These are phyloP conservation scores for Neodon shergylaensis DNA, from an alignment of 2,113 vertebrate species.

Conservation along the genomic window DNA sequence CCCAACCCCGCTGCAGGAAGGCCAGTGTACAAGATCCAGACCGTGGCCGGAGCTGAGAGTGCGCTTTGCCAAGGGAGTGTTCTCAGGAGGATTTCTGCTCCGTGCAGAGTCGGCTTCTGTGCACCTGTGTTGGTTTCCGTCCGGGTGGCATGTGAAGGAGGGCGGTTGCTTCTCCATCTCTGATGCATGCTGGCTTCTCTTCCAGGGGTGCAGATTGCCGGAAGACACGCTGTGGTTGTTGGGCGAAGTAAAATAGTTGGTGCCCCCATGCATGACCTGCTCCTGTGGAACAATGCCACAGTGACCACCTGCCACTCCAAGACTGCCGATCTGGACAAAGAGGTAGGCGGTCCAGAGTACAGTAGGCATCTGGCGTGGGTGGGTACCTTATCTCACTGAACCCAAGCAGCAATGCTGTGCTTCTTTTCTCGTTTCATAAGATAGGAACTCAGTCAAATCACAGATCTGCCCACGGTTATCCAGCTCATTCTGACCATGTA, in stretches of 20 bases:
- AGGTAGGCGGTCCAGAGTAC: slow-evolving; percentile 86
- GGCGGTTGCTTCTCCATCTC: background rate
- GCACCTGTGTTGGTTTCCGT: background rate
- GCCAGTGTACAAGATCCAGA: slow-evolving; percentile 15
- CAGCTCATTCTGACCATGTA: background rate
- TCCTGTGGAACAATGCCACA: slow-evolving; percentile 96
- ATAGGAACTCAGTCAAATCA: background rate
- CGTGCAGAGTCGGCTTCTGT: background rate
- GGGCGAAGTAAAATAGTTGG: slow-evolving; percentile 99
- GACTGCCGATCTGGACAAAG: slow-evolving; percentile 90
- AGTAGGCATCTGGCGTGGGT: background rate
- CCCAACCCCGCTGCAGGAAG: slow-evolving; percentile 52
- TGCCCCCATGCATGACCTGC: slow-evolving; percentile 97
- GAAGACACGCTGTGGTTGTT: slow-evolving; percentile 94
- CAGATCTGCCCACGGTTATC: background rate
- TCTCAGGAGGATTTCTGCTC: background rate
- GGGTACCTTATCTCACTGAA: background rate
- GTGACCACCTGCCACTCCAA: slow-evolving; percentile 98
- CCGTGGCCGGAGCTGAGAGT: slow-evolving; percentile 14
- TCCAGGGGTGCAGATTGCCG: slow-evolving; percentile 92
- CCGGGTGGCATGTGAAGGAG: background rate
- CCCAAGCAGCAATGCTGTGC: rapidly evolving
- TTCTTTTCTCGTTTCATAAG: slow-evolving; percentile 19
- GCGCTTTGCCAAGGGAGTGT: background rate
- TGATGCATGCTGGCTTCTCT: background rate